Base-by-base conservation (phyloP, 2,797 vertebrate species). In the Psittacula derbiana region DNA sequence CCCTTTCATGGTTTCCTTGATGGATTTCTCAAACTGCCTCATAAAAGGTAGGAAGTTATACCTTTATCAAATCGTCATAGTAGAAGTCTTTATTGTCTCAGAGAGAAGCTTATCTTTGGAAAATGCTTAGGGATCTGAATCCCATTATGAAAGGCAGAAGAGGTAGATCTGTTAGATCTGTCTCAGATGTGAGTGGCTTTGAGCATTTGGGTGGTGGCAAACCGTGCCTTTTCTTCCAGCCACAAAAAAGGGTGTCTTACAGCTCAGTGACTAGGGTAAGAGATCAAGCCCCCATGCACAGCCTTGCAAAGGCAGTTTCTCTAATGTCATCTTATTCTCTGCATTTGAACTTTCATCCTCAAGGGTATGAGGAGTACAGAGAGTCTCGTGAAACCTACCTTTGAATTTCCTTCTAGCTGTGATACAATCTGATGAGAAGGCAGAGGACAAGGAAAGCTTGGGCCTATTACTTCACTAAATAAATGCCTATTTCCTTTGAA, bases 381-480 rank as follows among this genome's bases (percentile, higher is more conserved):
- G 25, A 89, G 38, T 28, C 19, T 91, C 5, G 2, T 58, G 80
- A 83, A 92, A 86, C 27, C 44, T 80, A 28, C 69, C 83, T 88
- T 83, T 91, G 75, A 88, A 90, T 91, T 93, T 80, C 57, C 20
- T 91, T 83, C 41, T 71, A n/a, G 17, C 46, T 92, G 65, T 65
- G 65, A 80, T 76, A 60, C 6, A 50, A 57, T 85, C 58, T 90
- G 57, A 74, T 88, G 72, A 83, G 65, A 93, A 91, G 18, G 21
- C 44, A 80, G 61, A 92, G 57, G 38, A 83, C 20, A 74, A 66
- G 40, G 88, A 80, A 92, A 80, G 16, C 46, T 73, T 67, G 44
- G 52, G n/a, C 27, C 18, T 57, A 30, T 86, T 75, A 61, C 15
- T 83, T 87, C 31, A 80, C 46, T 17, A 88, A 78, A 88, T 83